phyloP scores from a whole-genome alignment of 2,888 invertebrate species.

The Yponomeuta cagnagella region DNA sequence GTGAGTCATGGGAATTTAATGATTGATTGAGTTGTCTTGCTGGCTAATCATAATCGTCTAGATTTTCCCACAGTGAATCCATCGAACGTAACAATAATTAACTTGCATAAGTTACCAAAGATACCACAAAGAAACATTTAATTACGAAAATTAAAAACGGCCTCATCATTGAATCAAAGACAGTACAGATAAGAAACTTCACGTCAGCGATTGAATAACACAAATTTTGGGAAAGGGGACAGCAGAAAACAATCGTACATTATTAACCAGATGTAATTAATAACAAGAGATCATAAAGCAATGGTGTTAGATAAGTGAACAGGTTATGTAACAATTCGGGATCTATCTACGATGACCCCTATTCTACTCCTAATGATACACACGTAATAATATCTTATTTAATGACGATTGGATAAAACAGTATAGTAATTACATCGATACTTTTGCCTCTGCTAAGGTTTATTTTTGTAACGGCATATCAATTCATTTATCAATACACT shows the following conservation, averaged over 20 bases:
- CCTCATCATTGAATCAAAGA: not conserved
- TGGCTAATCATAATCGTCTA: not conserved
- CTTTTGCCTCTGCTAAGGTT: not conserved
- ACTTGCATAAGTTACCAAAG: not conserved
- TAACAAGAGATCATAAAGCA: slow-evolving; percentile 16
- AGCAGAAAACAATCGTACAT: slow-evolving; percentile 16
- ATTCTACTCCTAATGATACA: slow-evolving; percentile 2
- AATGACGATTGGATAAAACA: not conserved
- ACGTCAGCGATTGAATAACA: slow-evolving; percentile 18
- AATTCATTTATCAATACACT: slow-evolving; percentile 7
- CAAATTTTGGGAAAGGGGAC: slow-evolving; percentile 11
- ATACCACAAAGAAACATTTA: slow-evolving; percentile 3
- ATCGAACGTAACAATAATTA: not conserved
- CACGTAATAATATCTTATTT: not conserved
- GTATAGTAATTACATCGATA: not conserved
- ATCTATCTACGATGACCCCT: slow-evolving; percentile 8
- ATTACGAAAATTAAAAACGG: not conserved
- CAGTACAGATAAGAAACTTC: slow-evolving; percentile 8
- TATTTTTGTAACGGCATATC: slow-evolving; percentile 4
- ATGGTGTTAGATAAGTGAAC: slow-evolving; percentile 34
- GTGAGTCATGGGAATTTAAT: not conserved
- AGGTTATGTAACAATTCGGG: slow-evolving; percentile 49
- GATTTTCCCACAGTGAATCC: not conserved
- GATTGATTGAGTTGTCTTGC: not conserved
- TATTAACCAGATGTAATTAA: slow-evolving; percentile 17